Conservation (phyloP, 2,888 invertebrate species). For the Mimas tiliae region DNA sequence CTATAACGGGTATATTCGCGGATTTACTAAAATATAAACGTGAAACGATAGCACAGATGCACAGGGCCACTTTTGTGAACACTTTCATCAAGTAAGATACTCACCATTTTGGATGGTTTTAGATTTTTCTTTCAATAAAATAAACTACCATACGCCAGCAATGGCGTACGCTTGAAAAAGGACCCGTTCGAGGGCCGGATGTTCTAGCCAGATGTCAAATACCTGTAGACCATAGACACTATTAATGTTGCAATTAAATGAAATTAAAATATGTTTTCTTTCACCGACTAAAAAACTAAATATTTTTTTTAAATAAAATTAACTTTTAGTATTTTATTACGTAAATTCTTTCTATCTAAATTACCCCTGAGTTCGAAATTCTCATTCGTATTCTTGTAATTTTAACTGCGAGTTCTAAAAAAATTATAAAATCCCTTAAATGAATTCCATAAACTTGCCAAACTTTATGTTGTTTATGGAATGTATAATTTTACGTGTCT, state of each 20-base stretch:
- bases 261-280: background rate
- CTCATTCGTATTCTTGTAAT: too few species aligned
- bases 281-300: background rate
- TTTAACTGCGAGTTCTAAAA: too few species aligned
- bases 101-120: conserved; percentile 93
- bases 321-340: background rate
- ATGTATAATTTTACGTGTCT: too few species aligned
- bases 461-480: background rate
- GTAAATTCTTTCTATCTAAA: too few species aligned
- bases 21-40: conserved; percentile 64
- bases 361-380: too few species aligned
- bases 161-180: conserved; percentile 95
- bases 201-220: conserved; percentile 59
- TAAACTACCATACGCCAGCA: conserved; percentile 92
- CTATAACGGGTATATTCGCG: conserved; percentile 46
- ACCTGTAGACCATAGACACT: conserved; percentile 59
- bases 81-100: conserved; percentile 72
- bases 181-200: conserved; percentile 75
- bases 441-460: background rate
- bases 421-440: too few species aligned
- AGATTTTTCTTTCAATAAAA: conserved; percentile 89
- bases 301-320: background rate
- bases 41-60: conserved; percentile 52
- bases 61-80: conserved; percentile 59
- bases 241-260: conserved; percentile 44